A percentile compares a stretch with the other conserved stretches of the same genome.
phyloP scores from a whole-genome alignment of 1,140 invertebrate genomes.

The Aphelenchoides besseyi region DNA sequence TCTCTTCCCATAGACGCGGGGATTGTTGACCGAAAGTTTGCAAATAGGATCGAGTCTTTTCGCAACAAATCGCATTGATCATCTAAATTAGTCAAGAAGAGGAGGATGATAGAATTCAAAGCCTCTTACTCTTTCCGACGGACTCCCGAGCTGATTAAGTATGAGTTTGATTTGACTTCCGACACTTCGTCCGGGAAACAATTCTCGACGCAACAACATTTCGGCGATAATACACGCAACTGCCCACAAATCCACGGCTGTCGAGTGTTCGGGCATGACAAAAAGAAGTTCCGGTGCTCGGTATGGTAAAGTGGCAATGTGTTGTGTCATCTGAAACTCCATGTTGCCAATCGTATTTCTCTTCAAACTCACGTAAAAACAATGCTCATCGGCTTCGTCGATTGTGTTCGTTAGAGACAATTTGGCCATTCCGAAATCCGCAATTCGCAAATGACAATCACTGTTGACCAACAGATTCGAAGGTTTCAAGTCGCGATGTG shows the following conservation, averaged over 20 bases:
- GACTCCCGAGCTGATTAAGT: slow-evolving; percentile 45
- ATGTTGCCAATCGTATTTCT: background rate
- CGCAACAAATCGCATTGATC: slow-evolving; percentile 50
- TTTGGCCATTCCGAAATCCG: slow-evolving; percentile 65
- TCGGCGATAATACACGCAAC: slow-evolving; percentile 98
- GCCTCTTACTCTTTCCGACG: slow-evolving; percentile 47
- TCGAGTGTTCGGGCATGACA: slow-evolving; percentile 76
- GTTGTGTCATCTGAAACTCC: slow-evolving; percentile 64
- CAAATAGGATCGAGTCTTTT: slow-evolving; percentile 50
- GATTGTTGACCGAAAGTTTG: slow-evolving; percentile 36
- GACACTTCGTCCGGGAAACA: slow-evolving; percentile 78
- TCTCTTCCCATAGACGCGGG: slow-evolving; percentile 44
- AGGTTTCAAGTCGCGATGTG: slow-evolving; percentile 66
- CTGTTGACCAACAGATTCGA: slow-evolving; percentile 66
- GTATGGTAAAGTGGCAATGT: slow-evolving; percentile 94
- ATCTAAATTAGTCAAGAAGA: slow-evolving; percentile 38
- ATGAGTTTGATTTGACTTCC: slow-evolving; percentile 55
- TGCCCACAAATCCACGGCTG: slow-evolving; percentile 89
- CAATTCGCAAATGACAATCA: slow-evolving; percentile 66
- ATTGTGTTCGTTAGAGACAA: slow-evolving; percentile 23
- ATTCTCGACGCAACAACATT: slow-evolving; percentile 83
- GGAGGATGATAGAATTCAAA: background rate
- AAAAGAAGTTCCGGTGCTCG: slow-evolving; percentile 91
- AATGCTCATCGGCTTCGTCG: slow-evolving; percentile 43
- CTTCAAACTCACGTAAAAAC: slow-evolving; percentile 18